Base-by-base conservation (phyloP, 1,140 invertebrate species). In the Neodiprion fabricii region DNA sequence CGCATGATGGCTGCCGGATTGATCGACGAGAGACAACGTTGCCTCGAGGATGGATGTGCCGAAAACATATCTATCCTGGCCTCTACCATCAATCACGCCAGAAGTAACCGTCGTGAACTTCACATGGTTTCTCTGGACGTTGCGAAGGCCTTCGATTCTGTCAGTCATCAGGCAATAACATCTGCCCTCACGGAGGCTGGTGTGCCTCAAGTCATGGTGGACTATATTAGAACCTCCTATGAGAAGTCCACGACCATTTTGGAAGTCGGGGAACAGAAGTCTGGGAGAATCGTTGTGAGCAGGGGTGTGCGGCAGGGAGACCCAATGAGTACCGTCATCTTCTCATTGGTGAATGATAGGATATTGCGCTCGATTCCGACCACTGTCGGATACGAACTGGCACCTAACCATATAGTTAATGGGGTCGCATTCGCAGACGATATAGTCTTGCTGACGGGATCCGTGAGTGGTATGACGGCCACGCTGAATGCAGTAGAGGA, bases 381-480 rank as follows among this genome's bases (percentile, higher is more conserved):
- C n/a, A n/a, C n/a, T n/a, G n/a, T n/a, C n/a, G n/a, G n/a, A n/a
- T n/a, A n/a, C n/a, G n/a, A n/a, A n/a, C n/a, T n/a, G n/a, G n/a
- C n/a, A n/a, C n/a, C n/a, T n/a, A n/a, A n/a, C n/a, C n/a, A n/a
- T n/a, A n/a, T n/a, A n/a, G 50, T 81, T 12, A 81, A 80, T 9
- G 75, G 80, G 7, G 67, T 85, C 10, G 85, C 82, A 9, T 87
- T 81, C 70, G 86, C 86, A 4, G 87, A 86, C 61, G 87, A 89
- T 72, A 65, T 87, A 9, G 67, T 84, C 40, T 79, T 89, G 3
- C 40, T 88, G 12, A 72, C 82, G 11, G 75, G 78, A 0, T 82
- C 81, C 7, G 72, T 69, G 67, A 73, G 53, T 9, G 83, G 82
- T 9, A 47, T 80, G 65, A 73, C 75, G 0, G 9, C 40, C 0